These are phyloP conservation scores for Mesocricetus auratus DNA, from an alignment of 2,113 vertebrate species.

Conservation along the genomic window DNA sequence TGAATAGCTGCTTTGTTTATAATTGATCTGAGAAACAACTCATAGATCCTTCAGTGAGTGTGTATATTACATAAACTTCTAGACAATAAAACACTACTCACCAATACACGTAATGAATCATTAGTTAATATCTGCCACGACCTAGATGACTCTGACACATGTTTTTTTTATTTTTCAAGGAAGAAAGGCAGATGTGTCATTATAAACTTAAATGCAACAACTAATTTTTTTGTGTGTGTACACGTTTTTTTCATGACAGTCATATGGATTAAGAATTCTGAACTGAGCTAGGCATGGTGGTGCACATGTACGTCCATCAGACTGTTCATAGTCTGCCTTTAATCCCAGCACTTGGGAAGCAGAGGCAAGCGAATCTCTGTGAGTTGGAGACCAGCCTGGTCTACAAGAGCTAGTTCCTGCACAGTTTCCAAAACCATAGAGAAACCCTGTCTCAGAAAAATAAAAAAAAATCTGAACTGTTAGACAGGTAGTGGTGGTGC, in stretches of 20 bases:
- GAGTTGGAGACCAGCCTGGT: too few species aligned
- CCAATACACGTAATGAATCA: not conserved
- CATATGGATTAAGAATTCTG: not conserved
- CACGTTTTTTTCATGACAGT: not conserved
- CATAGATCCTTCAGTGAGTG: not conserved
- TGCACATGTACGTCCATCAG: too few species aligned
- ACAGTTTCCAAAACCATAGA: too few species aligned
- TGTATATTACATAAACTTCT: not conserved
- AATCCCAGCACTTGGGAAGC: too few species aligned
- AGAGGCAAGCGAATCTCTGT: too few species aligned
- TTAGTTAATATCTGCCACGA: not conserved
- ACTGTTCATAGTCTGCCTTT: too few species aligned
- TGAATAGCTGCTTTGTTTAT: not conserved
- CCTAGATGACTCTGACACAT: not conserved
- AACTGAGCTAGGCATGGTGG: too few species aligned
- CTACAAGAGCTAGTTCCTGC: too few species aligned
- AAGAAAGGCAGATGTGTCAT: not conserved
- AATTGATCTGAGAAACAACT: not conserved
- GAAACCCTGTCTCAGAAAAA: too few species aligned
- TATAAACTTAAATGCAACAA: not conserved
- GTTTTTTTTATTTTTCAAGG: slow-evolving; percentile 6
- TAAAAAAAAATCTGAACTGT: too few species aligned
- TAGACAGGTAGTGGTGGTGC: too few species aligned
- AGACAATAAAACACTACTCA: not conserved
- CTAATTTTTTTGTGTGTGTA: not conserved